Evolutionary conservation across 53 echinoderm and acorn worm species (phyloP), one percentile per base, ranked within the genome.

Genomic region (Echinometra lucunter): DNA sequence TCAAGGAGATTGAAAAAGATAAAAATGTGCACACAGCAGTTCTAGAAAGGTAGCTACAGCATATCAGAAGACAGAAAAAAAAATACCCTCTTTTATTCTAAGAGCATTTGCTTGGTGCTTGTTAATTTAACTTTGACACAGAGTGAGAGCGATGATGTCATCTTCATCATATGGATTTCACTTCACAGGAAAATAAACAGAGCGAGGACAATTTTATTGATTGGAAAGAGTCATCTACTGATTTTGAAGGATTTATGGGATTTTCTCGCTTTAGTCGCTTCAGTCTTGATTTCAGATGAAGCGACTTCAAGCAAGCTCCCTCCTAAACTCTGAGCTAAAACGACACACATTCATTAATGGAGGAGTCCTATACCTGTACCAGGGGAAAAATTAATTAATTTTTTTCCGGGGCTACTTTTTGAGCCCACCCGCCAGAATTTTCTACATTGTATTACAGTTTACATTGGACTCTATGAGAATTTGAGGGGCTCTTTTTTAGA

Each of bases 131-230:
- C 37, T n/a, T 49, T 47, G 28, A 88, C 53, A 88, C 47, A 30
- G 88, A 47, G 27, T 88, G 28, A 9, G 88, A 88, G 37, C 3
- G 88, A 88, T 88, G 88, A 88, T 88, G 88, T 88, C 88, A 88
- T 82, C 82, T 44, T 8, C 45, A 44, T 53, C 49, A 28, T 88
- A 90, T 90, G 60, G 90, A 90, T 90, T 90, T 90, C 90, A 90
- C 90, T 58, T 90, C 58, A 58, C 90, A 90, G 63, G 16, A 90
- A 90, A 38, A 58, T 58, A 90, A 90, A 90, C 90, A 90, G 90
- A 57, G 90, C 90, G 60, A 60, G 90, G 90, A 30, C 90, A 60
- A 37, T 25, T n/a, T 25, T 90, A 90, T 90, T 60, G 90, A 90
- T 90, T 66, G 11, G 2, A 90, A 32, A 58, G 60, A 90, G 90